Evolutionary conservation across 2,113 vertebrate species (phyloP).

Genomic region (Ciconia boyciana): DNA sequence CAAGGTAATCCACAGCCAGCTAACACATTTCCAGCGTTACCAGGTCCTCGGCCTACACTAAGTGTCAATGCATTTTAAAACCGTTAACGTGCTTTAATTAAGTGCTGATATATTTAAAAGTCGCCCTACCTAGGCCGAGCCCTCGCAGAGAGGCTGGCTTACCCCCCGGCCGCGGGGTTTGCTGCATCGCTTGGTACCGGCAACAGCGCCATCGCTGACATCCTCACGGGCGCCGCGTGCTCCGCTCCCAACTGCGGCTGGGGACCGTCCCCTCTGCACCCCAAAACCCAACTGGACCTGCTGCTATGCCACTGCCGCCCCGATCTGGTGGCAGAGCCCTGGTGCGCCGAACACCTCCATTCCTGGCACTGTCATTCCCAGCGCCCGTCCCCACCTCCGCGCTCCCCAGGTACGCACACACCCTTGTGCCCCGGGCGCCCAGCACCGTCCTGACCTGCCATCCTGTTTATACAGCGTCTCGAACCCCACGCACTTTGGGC

Average conservation of each 20-base stretch:
- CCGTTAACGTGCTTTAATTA: background rate
- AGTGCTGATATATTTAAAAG: rapidly evolving
- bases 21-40: rapidly evolving
- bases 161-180: rapidly evolving
- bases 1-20: background rate
- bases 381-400: background rate
- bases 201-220: rapidly evolving
- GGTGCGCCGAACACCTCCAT: background rate
- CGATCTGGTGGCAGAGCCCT: rapidly evolving
- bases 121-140: background rate
- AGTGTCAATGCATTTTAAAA: background rate
- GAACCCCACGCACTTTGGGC: background rate
- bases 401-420: background rate
- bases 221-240: rapidly evolving
- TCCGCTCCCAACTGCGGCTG: rapidly evolving
- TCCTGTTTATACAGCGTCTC: background rate
- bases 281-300: rapidly evolving
- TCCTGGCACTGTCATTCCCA: background rate
- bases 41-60: background rate
- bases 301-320: rapidly evolving
- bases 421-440: background rate
- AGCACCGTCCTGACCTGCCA: background rate
- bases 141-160: rapidly evolving
- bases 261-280: background rate
- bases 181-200: rapidly evolving